phyloP scores from a whole-genome alignment of 2,113 vertebrate genomes.

The Vulpes lagopus region DNA sequence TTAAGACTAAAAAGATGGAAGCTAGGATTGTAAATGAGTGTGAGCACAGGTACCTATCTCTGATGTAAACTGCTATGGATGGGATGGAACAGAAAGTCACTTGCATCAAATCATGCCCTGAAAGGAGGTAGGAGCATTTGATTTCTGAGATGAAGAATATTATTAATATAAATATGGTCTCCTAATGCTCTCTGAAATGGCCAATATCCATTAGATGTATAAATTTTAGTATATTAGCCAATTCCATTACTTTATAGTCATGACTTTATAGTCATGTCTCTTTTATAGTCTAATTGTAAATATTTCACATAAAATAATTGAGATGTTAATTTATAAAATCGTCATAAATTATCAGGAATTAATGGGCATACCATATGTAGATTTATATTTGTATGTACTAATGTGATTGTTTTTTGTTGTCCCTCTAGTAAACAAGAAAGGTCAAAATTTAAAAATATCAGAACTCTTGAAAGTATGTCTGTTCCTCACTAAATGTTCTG shows the following conservation, averaged over 20 bases:
- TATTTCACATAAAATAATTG: constrained; percentile 13
- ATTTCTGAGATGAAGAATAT: background rate
- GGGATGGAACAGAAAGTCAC: background rate
- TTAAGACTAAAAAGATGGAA: background rate
- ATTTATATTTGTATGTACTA: background rate
- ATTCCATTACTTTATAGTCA: background rate
- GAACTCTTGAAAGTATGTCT: background rate
- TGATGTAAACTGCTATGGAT: background rate
- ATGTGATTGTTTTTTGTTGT: background rate
- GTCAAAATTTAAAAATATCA: background rate
- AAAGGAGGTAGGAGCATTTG: background rate
- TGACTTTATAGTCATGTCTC: background rate
- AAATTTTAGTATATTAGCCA: background rate
- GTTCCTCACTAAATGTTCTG: background rate
- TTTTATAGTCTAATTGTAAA: background rate
- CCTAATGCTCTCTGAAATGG: background rate
- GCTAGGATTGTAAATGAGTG: background rate
- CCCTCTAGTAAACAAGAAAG: background rate
- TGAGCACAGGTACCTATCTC: background rate
- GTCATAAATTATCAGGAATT: background rate
- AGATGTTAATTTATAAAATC: background rate
- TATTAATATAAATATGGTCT: background rate
- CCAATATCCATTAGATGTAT: background rate
- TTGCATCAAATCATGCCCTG: background rate
- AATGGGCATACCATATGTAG: background rate